Evolutionary conservation across 2,113 vertebrate genomes (phyloP), one percentile per base, ranked within the genome.

Genomic region (Rhinolophus ferrumequinum): DNA sequence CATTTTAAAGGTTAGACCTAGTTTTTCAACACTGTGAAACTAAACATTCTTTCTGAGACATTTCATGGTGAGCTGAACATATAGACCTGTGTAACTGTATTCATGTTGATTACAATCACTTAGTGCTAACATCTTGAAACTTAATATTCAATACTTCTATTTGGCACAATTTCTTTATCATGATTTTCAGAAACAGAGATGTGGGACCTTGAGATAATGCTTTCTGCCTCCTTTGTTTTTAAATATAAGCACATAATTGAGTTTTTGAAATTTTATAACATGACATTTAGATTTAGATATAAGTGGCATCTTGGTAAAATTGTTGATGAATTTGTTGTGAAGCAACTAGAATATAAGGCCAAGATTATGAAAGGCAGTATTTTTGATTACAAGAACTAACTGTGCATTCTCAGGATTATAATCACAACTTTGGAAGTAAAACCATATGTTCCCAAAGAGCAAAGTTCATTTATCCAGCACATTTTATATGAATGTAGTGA

Each of bases 1-100:
- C 38, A 79, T 82, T 94, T 91, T 62, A 80, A 96, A 95, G 47
- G 15, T 86, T 76, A 82, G 93, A 96, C 14, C 33, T 87, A 88
- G 11, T 52, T 38, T 97, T 83, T 83, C 73, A 81, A 47, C 26
- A 26, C 0, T 24, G 41, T 44, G 69, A 89, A 0, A 0, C 6
- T n/a, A 38, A 93, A 47, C 58, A 50, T 88, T 82, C 89, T 97
- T 82, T 94, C 66, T 73, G 72, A 88, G 33, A 86, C 21, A 30
- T 69, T 89, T 86, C 41, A 41, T 92, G 16, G 44, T 88, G 19
- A 52, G 35, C 2, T 81, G 21, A 91, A 75, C 30, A 56, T 83
- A 9, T 33, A 60, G 69, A 72, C 18, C 12, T 81, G 41, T 86
- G 6, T 93, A 88, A 84, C 86, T 93, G 50, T 72, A 64, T 81